Evolutionary conservation across 1,140 invertebrate genomes (phyloP).

Genomic region (Conus ventricosus): DNA sequence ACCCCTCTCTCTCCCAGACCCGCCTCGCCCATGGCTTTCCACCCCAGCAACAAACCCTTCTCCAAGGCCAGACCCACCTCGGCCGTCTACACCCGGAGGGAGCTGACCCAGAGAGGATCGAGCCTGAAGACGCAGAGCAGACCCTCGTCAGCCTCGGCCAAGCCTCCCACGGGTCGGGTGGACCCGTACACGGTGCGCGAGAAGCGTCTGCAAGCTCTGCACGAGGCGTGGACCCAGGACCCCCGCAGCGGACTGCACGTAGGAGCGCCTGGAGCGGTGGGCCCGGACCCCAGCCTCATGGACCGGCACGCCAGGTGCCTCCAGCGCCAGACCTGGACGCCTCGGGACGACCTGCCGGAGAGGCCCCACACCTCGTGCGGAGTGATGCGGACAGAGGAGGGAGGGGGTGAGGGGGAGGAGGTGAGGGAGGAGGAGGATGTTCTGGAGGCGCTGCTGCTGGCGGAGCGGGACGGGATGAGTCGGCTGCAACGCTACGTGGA

Average conservation of each 20-base stretch:
- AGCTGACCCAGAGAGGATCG: not conserved
- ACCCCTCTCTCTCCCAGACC: not conserved
- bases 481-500: conserved; percentile 16
- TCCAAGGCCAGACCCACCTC: conserved; percentile 2
- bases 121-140: not conserved
- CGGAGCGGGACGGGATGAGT: conserved; percentile 13
- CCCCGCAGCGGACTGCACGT: conserved; percentile 19
- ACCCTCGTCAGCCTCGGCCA: not conserved
- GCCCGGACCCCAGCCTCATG: not conserved
- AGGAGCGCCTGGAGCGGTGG: not conserved
- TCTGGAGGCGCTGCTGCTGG: not conserved
- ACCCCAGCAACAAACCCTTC: not conserved
- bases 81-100: not conserved
- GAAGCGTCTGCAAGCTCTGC: not conserved
- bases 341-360: not conserved
- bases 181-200: conserved; percentile 22
- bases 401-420: not conserved
- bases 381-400: not conserved
- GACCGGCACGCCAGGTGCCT: conserved; percentile 16
- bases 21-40: not conserved
- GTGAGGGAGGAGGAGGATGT: not conserved
- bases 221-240: not conserved
- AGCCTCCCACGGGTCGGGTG: not conserved
- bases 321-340: not conserved
- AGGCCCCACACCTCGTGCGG: conserved; percentile 5